Evolutionary conservation across 2,888 invertebrate species (phyloP).

Genomic region (Hydroisotoma schaefferi): DNA sequence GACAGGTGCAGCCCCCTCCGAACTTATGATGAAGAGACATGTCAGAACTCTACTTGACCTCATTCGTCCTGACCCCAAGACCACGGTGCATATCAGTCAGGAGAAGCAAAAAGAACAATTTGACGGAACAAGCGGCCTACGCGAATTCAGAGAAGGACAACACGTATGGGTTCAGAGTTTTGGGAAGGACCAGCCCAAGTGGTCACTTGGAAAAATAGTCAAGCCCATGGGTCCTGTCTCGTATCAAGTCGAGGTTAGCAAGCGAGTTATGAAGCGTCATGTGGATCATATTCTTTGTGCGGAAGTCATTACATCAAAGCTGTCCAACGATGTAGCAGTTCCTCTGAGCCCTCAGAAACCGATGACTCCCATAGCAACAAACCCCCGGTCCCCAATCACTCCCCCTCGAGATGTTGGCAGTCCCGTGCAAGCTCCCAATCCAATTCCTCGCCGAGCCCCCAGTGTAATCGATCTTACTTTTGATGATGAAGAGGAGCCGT

Average conservation of each 20-base stretch:
- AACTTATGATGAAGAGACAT: background rate
- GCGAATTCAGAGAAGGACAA: background rate
- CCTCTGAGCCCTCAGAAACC: no score
- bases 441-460: no score
- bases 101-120: no score
- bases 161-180: conserved; percentile 5
- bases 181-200: conserved; percentile 8
- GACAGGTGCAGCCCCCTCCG: conserved; percentile 12
- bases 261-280: background rate
- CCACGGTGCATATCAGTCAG: no score
- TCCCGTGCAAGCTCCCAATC: no score
- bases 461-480: no score
- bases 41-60: background rate
- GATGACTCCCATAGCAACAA: no score
- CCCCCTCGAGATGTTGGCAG: no score
- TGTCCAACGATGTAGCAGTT: no score
- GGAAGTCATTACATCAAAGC: no score
- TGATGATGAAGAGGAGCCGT: no score
- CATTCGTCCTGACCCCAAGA: background rate
- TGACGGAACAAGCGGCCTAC: background rate
- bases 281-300: background rate
- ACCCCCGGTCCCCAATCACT: no score
- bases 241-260: background rate
- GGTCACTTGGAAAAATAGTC: conserved; percentile 9
- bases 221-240: conserved; percentile 8